Evolutionary conservation across 37 sponge, comb jelly and placozoan species (phyloP).

Genomic region (Ephydatia muelleri): DNA sequence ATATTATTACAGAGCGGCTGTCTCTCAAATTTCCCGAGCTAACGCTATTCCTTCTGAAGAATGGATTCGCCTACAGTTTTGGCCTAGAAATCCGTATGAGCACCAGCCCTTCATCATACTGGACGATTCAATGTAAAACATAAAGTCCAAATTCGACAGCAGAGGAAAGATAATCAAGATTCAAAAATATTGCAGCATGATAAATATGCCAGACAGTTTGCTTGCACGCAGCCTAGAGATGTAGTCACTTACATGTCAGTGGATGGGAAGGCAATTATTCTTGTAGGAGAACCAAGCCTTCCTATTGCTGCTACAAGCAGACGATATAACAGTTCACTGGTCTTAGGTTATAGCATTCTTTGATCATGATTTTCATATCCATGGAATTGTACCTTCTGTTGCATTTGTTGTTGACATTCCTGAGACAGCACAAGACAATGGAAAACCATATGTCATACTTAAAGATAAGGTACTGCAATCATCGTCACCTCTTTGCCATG

Average conservation of each 20-base stretch:
- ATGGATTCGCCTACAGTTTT: conserved; percentile 17
- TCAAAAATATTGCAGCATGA: conserved; percentile 6
- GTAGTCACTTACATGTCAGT: neutral
- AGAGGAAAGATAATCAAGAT: neutral
- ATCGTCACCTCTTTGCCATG: neutral
- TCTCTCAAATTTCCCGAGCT: neutral
- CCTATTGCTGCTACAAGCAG: conserved; percentile 2
- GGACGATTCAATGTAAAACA: too few species aligned
- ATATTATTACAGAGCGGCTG: neutral
- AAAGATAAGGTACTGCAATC: too few species aligned
- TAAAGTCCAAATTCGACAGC: conserved; percentile 5
- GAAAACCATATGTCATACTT: too few species aligned
- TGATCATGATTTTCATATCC: conserved; percentile 19
- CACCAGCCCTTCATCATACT: neutral
- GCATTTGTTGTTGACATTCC: conserved; percentile 6
- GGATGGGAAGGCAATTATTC: conserved; percentile 17
- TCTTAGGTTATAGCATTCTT: neutral
- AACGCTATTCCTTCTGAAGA: neutral
- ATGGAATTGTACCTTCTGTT: conserved; percentile 23
- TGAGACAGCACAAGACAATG: too few species aligned
- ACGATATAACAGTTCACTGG: neutral
- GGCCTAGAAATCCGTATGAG: conserved; percentile 9
- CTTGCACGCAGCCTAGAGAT: too few species aligned
- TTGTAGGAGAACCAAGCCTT: conserved; percentile 15
- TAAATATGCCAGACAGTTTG: neutral